Conservation (phyloP, 2,888 invertebrate species). For the Aporophyla lueneburgensis region DNA sequence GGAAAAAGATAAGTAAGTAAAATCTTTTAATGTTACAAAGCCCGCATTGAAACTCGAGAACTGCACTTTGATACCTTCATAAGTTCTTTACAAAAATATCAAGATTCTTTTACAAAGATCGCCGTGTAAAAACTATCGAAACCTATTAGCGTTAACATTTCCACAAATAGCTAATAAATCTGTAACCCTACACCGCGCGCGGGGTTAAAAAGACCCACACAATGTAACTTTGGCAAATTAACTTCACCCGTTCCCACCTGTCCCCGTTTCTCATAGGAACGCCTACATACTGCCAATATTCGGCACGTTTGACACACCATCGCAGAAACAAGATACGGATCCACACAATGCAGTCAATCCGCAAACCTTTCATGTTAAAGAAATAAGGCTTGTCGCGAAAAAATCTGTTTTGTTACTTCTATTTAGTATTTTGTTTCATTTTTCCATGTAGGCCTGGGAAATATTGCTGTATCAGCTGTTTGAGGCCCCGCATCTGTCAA, state of each 20-base stretch:
- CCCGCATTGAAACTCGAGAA: slow-evolving; percentile 54
- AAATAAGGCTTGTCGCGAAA: slow-evolving; percentile 44
- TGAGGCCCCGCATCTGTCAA: background rate
- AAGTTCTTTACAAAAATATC: slow-evolving; percentile 42
- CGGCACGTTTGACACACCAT: slow-evolving; percentile 83
- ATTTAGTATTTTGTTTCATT: slow-evolving; percentile 57
- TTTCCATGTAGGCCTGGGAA: slow-evolving; percentile 60
- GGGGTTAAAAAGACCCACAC: slow-evolving; percentile 63
- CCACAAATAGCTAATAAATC: slow-evolving; percentile 60
- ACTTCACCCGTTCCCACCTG: slow-evolving; percentile 87
- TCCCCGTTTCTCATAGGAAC: slow-evolving; percentile 74
- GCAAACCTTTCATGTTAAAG: slow-evolving; percentile 66
- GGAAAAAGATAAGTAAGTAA: background rate
- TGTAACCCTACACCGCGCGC: slow-evolving; percentile 64
- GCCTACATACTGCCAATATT: slow-evolving; percentile 56
- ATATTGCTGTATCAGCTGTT: slow-evolving; percentile 46
- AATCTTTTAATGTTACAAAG: background rate
- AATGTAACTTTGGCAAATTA: slow-evolving; percentile 77
- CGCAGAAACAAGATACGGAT: slow-evolving; percentile 81
- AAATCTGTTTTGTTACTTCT: slow-evolving; percentile 48
- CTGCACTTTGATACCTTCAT: slow-evolving; percentile 26
- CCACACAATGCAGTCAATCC: slow-evolving; percentile 77
- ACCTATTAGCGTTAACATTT: slow-evolving; percentile 59
- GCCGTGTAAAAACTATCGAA: slow-evolving; percentile 47
- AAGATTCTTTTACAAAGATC: slow-evolving; percentile 51